These are phyloP conservation scores for Orthosia incerta DNA, from an alignment of 2,888 invertebrate species.

Conservation along the genomic window DNA sequence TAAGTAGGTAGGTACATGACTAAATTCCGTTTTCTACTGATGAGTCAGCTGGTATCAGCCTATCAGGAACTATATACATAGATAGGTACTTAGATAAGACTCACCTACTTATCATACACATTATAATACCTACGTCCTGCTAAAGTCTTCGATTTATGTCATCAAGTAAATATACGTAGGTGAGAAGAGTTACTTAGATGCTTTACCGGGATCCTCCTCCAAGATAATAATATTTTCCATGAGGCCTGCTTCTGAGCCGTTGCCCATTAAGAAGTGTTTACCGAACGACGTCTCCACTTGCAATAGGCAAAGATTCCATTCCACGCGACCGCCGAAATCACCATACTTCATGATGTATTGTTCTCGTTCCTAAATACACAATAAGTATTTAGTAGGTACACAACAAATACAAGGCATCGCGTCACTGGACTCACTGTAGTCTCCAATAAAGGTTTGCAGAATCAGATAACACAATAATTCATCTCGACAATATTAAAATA, in stretches of 20 bases:
- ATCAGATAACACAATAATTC: conserved; percentile 12
- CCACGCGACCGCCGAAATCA: conserved; percentile 66
- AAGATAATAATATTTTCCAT: conserved; percentile 70
- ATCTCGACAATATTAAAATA: conserved; percentile 32
- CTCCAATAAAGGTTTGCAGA: neutral
- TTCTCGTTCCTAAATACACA: conserved; percentile 69
- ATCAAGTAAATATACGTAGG: neutral
- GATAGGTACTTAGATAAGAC: conserved; percentile 43
- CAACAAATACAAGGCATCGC: neutral
- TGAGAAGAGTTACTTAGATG: neutral
- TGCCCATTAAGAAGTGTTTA: conserved; percentile 72
- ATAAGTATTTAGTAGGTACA: neutral
- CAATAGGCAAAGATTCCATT: conserved; percentile 69
- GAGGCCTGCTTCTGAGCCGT: conserved; percentile 67
- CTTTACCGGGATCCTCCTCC: conserved; percentile 57
- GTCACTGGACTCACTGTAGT: neutral
- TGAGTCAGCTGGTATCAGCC: conserved; percentile 44
- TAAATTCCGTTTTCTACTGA: conserved; percentile 22
- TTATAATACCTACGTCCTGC: conserved; percentile 7
- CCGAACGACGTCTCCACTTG: conserved; percentile 68
- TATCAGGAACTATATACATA: conserved; percentile 15
- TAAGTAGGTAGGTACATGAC: conserved; percentile 6
- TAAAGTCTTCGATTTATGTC: conserved; percentile 6
- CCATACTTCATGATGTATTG: conserved; percentile 68
- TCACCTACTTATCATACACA: conserved; percentile 37